Percentiles rank a stretch among this genome's conserved stretches.
phyloP scores from a whole-genome alignment of 2,888 invertebrate species.

The Xanthia togata region DNA sequence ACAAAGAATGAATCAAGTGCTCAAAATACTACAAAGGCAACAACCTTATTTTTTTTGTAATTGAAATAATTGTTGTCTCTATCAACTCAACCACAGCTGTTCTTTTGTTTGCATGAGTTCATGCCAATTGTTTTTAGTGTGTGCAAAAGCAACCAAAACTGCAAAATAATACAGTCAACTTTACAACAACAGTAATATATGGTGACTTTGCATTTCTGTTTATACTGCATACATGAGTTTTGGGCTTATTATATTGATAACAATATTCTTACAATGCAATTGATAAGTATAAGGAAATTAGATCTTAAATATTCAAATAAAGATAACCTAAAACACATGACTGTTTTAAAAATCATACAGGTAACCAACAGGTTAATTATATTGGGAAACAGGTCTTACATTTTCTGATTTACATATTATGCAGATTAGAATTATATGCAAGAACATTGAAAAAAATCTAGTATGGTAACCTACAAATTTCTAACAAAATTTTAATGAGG shows the following conservation, averaged over 20 bases:
- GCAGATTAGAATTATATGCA: slow-evolving; percentile 6
- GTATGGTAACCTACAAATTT: not conserved
- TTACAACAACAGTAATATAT: slow-evolving; percentile 27
- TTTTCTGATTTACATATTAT: slow-evolving; percentile 35
- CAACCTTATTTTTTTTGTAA: slow-evolving; percentile 24
- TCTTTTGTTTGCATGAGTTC: slow-evolving; percentile 50
- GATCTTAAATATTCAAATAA: not conserved
- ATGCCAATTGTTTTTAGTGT: slow-evolving; percentile 47
- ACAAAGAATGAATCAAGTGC: not conserved
- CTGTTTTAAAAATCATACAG: not conserved
- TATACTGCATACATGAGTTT: slow-evolving; percentile 7
- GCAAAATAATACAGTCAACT: slow-evolving; percentile 40
- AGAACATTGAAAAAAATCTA: not conserved
- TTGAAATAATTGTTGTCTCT: slow-evolving; percentile 29
- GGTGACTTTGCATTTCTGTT: slow-evolving; percentile 62
- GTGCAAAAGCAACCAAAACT: slow-evolving; percentile 36
- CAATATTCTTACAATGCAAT: slow-evolving; percentile 4
- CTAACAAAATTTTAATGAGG: not conserved
- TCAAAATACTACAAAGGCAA: slow-evolving; percentile 5
- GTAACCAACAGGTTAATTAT: slow-evolving; percentile 34
- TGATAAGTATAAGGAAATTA: slow-evolving; percentile 26
- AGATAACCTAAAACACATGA: slow-evolving; percentile 50
- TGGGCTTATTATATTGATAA: slow-evolving; percentile 14
- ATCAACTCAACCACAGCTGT: slow-evolving; percentile 40
- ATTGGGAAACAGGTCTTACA: slow-evolving; percentile 24